phyloP scores from a whole-genome alignment of 2,113 vertebrate species.

The Columba livia region DNA sequence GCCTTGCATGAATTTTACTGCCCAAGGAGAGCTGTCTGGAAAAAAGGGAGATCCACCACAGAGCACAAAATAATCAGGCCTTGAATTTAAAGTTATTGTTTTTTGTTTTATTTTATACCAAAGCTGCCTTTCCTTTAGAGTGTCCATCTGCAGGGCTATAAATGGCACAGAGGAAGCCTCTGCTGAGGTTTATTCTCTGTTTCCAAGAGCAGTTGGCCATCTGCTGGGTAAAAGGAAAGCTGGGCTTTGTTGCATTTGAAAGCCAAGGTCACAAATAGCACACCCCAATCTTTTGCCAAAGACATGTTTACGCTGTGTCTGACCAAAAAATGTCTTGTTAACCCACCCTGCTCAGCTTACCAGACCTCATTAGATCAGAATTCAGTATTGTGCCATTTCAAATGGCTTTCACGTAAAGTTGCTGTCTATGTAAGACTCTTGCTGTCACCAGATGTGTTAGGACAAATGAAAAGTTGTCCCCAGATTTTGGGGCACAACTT shows the following conservation, averaged over 20 bases:
- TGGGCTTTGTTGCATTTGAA: conserved; percentile 12
- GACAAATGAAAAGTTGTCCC: neutral
- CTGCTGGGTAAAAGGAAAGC: conserved; percentile 10
- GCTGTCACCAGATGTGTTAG: neutral
- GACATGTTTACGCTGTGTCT: neutral
- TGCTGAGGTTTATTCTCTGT: conserved; percentile 44
- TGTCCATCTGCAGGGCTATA: conserved; percentile 29
- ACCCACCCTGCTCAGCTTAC: neutral
- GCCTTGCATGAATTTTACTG: neutral
- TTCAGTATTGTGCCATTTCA: neutral
- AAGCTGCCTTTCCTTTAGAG: conserved; percentile 14
- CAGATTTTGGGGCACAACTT: neutral
- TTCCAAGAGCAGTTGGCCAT: conserved; percentile 18
- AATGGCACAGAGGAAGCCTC: neutral
- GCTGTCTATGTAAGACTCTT: neutral
- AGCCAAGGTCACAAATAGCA: conserved; percentile 3
- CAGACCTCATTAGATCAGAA: neutral
- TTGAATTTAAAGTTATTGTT: neutral
- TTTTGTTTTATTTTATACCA: conserved; percentile 9
- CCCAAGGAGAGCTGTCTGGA: neutral
- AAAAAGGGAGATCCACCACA: neutral
- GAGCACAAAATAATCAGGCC: neutral
- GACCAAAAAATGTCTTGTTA: neutral
- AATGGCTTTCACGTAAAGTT: neutral
- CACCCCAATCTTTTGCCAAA: neutral